Conservation (phyloP, 2,888 invertebrate species). For the Graphium colonna region DNA sequence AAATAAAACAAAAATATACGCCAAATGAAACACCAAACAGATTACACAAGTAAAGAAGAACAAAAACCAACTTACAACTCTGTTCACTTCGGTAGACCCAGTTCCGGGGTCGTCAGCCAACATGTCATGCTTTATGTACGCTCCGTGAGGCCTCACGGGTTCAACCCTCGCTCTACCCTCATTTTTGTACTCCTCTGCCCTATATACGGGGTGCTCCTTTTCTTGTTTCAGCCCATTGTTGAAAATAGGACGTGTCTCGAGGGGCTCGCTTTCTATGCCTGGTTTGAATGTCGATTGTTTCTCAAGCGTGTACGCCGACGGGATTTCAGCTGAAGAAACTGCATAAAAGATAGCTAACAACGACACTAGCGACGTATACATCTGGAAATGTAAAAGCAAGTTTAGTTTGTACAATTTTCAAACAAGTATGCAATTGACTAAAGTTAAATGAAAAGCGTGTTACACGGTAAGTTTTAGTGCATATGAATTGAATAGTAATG, state of each 20-base stretch:
- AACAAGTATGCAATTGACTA: too few relatives aligned
- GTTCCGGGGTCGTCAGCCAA: conserved; percentile 54
- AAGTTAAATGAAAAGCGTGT: too few relatives aligned
- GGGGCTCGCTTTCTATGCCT: conserved; percentile 41
- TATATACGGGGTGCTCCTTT: conserved; percentile 51
- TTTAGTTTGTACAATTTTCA: too few relatives aligned
- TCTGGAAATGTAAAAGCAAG: conserved; percentile 44
- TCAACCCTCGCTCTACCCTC: conserved; percentile 55
- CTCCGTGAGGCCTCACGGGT: conserved; percentile 50
- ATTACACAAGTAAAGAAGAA: too few relatives aligned
- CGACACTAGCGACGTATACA: conserved; percentile 44
- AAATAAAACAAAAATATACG: too few relatives aligned
- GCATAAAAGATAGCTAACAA: conserved; percentile 36
- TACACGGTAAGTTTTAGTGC: too few relatives aligned
- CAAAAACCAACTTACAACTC: conserved; percentile 49
- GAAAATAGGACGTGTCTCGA: conserved; percentile 41
- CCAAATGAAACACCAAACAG: too few relatives aligned
- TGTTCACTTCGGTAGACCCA: conserved; percentile 48
- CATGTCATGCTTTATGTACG: conserved; percentile 62
- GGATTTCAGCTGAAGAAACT: conserved; percentile 52
- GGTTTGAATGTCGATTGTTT: conserved; percentile 48
- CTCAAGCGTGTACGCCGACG: conserved; percentile 41
- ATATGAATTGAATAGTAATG: too few relatives aligned
- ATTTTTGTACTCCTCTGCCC: conserved; percentile 43
- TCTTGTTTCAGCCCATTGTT: conserved; percentile 42